Conservation (phyloP, 2,797 vertebrate genomes). For the Myotis vivesi region DNA sequence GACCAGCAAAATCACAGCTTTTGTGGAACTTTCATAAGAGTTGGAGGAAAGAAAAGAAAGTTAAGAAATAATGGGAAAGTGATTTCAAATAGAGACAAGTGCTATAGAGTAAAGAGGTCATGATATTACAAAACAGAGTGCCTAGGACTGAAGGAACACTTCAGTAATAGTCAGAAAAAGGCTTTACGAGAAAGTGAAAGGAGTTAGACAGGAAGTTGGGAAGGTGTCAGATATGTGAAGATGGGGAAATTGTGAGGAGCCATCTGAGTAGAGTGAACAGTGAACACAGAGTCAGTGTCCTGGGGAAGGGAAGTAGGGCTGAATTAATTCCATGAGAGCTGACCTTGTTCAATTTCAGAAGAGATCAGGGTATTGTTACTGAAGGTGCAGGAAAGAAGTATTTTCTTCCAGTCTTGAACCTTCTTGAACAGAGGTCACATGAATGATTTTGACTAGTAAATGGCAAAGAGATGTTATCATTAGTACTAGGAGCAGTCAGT, state of each 20-base stretch:
- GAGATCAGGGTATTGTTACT: not conserved
- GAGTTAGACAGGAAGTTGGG: not conserved
- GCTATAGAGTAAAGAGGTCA: accelerated
- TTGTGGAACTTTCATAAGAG: not conserved
- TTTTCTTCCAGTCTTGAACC: not conserved
- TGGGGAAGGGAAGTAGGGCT: not conserved
- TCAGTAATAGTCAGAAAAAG: not conserved
- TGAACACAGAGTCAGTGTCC: not conserved
- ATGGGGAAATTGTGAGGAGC: not conserved
- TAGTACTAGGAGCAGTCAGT: not conserved
- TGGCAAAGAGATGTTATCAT: not conserved
- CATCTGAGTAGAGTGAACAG: not conserved
- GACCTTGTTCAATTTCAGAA: not conserved
- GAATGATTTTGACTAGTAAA: not conserved
- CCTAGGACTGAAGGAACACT: not conserved
- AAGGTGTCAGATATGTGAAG: not conserved
- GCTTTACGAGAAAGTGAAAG: too few species aligned
- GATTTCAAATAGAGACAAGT: not conserved
- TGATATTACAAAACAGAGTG: accelerated
- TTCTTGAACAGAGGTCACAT: not conserved
- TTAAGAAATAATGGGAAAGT: not conserved
- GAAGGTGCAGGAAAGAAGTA: not conserved
- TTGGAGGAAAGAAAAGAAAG: not conserved
- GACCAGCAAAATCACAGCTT: not conserved
- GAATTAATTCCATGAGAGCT: not conserved